phyloP scores from a whole-genome alignment of 2,888 invertebrate genomes.

The Trissolcus japonicus region DNA sequence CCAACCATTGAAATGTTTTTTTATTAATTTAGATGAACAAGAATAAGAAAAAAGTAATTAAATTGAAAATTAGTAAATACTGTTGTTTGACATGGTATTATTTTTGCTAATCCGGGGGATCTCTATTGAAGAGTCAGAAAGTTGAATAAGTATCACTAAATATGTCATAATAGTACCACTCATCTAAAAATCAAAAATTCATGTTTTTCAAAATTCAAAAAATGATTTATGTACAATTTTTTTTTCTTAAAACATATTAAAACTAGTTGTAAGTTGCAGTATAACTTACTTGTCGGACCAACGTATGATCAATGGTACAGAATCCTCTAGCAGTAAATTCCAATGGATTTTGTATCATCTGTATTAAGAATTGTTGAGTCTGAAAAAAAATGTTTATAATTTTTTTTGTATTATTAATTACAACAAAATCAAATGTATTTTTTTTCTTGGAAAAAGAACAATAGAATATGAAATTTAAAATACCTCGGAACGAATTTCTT shows the following conservation, averaged over 20 bases:
- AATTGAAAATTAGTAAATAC: constrained; percentile 5
- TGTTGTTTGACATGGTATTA: constrained; percentile 11
- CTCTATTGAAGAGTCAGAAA: constrained; percentile 43
- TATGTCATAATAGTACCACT: constrained; percentile 51
- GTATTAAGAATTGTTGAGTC: constrained; percentile 54
- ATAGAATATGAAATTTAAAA: not conserved
- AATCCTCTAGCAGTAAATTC: constrained; percentile 58
- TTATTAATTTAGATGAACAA: no score
- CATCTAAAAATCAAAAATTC: constrained; percentile 42
- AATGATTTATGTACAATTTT: not conserved
- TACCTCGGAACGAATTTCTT: constrained; percentile 42
- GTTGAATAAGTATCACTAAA: constrained; percentile 50
- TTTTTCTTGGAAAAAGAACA: not conserved
- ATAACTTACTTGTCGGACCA: constrained; percentile 51
- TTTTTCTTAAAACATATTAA: not conserved
- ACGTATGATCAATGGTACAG: constrained; percentile 55
- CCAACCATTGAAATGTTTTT: no score
- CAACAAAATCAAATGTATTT: not conserved
- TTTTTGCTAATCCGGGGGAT: constrained; percentile 13
- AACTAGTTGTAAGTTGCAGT: not conserved
- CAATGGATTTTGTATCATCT: constrained; percentile 58
- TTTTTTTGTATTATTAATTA: no score
- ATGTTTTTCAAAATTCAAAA: constrained; percentile 9
- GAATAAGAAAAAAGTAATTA: no score
- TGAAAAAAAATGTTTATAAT: constrained; percentile 17